Evolutionary conservation across 2,113 vertebrate genomes (phyloP).

Genomic region (Plestiodon gilberti): DNA sequence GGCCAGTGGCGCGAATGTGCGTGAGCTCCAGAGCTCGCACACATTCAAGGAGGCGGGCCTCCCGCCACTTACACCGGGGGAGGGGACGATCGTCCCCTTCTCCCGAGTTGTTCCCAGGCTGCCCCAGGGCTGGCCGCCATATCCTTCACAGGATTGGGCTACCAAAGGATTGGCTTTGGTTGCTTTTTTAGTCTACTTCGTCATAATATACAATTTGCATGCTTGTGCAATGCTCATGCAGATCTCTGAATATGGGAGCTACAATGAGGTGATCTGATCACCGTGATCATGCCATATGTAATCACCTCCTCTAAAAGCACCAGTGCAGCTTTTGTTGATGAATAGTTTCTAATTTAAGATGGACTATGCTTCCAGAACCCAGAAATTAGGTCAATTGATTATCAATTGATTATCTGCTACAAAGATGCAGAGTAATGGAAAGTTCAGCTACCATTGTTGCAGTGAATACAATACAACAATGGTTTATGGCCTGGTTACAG

Average conservation of each 20-base stretch:
- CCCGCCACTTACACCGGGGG: too few relatives aligned
- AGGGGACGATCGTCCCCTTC: too few relatives aligned
- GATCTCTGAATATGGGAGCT: neutral
- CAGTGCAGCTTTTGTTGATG: neutral
- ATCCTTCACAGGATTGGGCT: too few relatives aligned
- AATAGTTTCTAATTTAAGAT: neutral
- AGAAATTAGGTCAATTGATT: neutral
- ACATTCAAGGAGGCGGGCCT: too few relatives aligned
- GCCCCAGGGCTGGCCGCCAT: too few relatives aligned
- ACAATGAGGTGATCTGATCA: neutral
- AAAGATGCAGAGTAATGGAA: neutral
- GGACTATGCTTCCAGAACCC: neutral
- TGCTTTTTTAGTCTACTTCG: too few relatives aligned
- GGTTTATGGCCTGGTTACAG: conserved; percentile 32
- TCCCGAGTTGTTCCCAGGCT: too few relatives aligned
- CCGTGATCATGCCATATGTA: neutral
- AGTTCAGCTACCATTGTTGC: conserved; percentile 35
- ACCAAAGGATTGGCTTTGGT: too few relatives aligned
- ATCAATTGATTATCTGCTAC: neutral
- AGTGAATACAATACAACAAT: conserved; percentile 30
- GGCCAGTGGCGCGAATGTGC: too few relatives aligned
- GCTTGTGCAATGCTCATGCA: neutral
- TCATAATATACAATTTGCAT: too few relatives aligned
- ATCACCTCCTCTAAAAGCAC: neutral
- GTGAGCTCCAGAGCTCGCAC: too few relatives aligned